Conservation (phyloP, 2,888 invertebrate species). For the Nemurella pictetii region DNA sequence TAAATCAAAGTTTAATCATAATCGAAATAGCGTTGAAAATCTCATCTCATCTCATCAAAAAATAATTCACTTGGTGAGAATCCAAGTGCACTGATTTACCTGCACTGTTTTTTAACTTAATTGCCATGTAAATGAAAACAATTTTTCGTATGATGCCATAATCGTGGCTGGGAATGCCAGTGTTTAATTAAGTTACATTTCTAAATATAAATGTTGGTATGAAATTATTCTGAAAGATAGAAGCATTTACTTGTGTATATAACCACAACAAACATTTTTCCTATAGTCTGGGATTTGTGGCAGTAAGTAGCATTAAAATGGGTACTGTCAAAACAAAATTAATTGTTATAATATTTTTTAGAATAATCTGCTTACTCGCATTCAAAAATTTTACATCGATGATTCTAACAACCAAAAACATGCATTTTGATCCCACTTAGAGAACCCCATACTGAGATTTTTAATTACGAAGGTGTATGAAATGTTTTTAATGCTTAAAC, state of each 20-base stretch:
- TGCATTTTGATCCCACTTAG: background rate
- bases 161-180: background rate
- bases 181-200: background rate
- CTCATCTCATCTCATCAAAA: background rate
- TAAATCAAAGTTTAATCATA: background rate
- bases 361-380: background rate
- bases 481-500: constrained; percentile 23
- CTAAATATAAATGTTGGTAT: background rate
- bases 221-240: background rate
- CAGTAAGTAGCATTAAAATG: background rate
- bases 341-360: background rate
- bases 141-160: background rate
- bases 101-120: background rate
- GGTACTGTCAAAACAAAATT: background rate
- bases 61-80: background rate
- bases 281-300: background rate
- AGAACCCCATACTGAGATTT: background rate
- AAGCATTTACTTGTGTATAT: background rate
- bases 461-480: constrained; percentile 4
- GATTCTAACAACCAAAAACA: background rate
- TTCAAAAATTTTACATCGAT: background rate
- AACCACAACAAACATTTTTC: background rate
- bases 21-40: background rate
- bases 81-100: too few species aligned
- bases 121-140: background rate